These are phyloP conservation scores for Neodiprion virginianus DNA, from an alignment of 1,140 invertebrate genomes.

Conservation along the genomic window DNA sequence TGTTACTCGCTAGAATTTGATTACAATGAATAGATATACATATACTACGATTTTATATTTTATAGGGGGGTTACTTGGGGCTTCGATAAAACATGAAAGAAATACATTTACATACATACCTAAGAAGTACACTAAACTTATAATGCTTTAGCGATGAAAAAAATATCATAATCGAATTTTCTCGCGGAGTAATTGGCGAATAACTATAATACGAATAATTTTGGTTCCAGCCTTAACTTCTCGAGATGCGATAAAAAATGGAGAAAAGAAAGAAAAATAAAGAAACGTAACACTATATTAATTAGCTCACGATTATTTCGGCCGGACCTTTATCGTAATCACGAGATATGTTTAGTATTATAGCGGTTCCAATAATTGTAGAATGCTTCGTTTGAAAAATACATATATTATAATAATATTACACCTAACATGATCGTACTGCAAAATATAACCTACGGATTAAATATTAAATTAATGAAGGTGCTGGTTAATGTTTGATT, in stretches of 20 bases:
- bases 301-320: background rate
- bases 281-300: no score
- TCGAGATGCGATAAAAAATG: background rate
- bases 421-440: background rate
- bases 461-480: constrained; percentile 46
- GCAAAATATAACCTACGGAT: constrained; percentile 21
- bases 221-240: constrained; percentile 5
- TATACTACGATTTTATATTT: no score
- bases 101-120: no score
- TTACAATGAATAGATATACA: no score
- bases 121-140: no score
- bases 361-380: background rate
- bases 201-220: background rate
- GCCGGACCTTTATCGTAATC: constrained; percentile 1
- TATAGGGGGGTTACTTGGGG: no score
- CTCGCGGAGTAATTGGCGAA: no score
- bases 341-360: background rate
- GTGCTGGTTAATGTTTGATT: constrained; percentile 32
- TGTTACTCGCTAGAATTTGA: no score
- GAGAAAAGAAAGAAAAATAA: no score
- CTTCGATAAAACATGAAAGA: no score
- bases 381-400: background rate
- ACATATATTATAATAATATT: background rate
- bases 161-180: no score
- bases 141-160: no score